Base-by-base conservation (phyloP, 1,140 invertebrate species). In the Sweltsa coloradensis region DNA sequence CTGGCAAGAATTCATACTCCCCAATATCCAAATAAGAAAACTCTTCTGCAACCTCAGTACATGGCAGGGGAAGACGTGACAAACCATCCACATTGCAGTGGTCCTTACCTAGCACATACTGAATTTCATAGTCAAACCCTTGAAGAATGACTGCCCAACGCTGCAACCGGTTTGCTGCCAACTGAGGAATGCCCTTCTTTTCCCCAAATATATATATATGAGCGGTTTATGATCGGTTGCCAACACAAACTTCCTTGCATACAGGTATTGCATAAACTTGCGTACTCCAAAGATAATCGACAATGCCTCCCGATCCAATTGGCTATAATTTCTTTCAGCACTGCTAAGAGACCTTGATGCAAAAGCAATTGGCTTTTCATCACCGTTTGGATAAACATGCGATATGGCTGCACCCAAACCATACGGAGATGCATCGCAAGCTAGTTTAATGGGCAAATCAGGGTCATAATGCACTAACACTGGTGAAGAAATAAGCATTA, bases 261-360 rank as follows among this genome's bases (percentile, higher is more conserved):
- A 67, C 5, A 70, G 34, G 49, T 70, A 76, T 39, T 74, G 54
- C 46, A 74, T 66, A 53, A 74, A 74, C 47, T 68, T 69, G 34
- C 58, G 52, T 39, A 70, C 48, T 13, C 63, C 66, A 57, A 61
- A 70, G 29, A 72, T 49, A 22, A 76, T 63, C 3, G 64, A 60
- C 9, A 71, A 55, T 0, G 61, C 70, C 57, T 79, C 74, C 51
- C 68, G 68, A 27, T 79, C 70, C 4, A 72, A 57, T 47, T 73
- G 65, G 14, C 59, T 55, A 53, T 75, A 77, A 11, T 68, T 68
- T 50, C 57, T 53, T 55, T 78, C 66, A 3, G 66, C 55, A 3
- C 39, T 24, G 16, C 55, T 64, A 7, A 77, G 54, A 4, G 66
- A 63, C 22, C 64, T 55, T 13, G 70, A 75, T 0, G 61, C 68